Base-by-base conservation (phyloP, 2,888 invertebrate genomes). In the Oscheius sp. region DNA sequence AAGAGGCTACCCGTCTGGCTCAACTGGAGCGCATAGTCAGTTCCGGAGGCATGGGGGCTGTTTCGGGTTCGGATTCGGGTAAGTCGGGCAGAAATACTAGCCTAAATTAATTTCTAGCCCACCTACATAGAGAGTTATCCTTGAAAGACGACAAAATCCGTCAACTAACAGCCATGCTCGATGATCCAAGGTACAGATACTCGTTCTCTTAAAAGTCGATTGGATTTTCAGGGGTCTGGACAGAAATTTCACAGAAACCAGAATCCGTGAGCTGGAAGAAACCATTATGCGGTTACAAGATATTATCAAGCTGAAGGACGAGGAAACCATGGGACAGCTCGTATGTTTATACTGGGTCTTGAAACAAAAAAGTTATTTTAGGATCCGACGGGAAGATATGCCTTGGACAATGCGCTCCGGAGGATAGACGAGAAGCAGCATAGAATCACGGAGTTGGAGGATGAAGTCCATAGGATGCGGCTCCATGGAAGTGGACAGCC, bases 361-460 rank as follows among this genome's bases (percentile, higher is more conserved):
- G 21, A 62, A 32, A 11, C 5, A 9, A 50, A 35, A 60, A 60
- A 37, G 4, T 4, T 7, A 42, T 77, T 84, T 55, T 73, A 86
- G 79, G 83, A 85, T 63, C 76, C 76, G 3, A 74, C 65, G 13
- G 78, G 81, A 1, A 75, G 84, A 55, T 76, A 76, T 66, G 86
- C 85, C n/a, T 71, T 87, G 32, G 87, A 87, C 53, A 81, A 83
- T 57, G 80, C 82, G 10, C 66, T 82, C 66, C 66, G 79, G 42
- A 71, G 80, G 62, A 76, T 83, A 10, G 85, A 83, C 59, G 80
- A 85, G 48, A 79, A 79, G 93, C 94, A 94, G 91, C 93, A 94
- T 89, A 93, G 94, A 90, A 94, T 95, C 90, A 93, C 93, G 89
- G 94, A 94, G 82, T 92, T 95, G 91, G 95, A 95, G 92, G 93